phyloP scores from a whole-genome alignment of 1,140 invertebrate species.

The Wiebesia pumilae region DNA sequence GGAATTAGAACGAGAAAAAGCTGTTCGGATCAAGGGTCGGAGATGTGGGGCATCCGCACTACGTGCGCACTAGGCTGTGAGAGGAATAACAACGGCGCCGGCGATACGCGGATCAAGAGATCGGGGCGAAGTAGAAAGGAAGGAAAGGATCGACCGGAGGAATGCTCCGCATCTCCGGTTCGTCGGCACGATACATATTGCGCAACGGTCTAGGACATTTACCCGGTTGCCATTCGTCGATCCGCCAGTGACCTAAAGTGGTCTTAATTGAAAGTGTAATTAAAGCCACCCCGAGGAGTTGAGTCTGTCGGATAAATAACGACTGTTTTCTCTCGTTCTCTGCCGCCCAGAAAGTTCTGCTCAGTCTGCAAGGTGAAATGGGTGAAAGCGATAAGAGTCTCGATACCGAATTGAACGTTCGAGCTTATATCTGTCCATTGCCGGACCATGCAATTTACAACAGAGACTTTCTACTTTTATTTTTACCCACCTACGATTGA shows the following conservation, averaged over 20 bases:
- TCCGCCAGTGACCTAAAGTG: conserved; percentile 9
- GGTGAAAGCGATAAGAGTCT: too few species aligned
- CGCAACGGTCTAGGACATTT: too few species aligned
- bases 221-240: neutral
- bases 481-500: too few species aligned
- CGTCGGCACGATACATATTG: neutral
- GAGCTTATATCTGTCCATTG: neutral
- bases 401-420: neutral
- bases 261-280: conserved; percentile 47
- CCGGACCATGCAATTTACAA: too few species aligned
- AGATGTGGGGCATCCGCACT: neutral
- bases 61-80: neutral
- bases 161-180: neutral
- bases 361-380: too few species aligned
- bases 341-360: too few species aligned
- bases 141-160: conserved; percentile 10
- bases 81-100: too few species aligned
- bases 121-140: neutral
- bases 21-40: too few species aligned
- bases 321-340: neutral
- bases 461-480: too few species aligned
- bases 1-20: conserved; percentile 4
- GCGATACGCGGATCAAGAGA: conserved; percentile 25
- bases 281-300: neutral
- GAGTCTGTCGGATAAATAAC: conserved; percentile 13